phyloP scores from a whole-genome alignment of 2,113 vertebrate genomes.

The Orientallactaga bullata region DNA sequence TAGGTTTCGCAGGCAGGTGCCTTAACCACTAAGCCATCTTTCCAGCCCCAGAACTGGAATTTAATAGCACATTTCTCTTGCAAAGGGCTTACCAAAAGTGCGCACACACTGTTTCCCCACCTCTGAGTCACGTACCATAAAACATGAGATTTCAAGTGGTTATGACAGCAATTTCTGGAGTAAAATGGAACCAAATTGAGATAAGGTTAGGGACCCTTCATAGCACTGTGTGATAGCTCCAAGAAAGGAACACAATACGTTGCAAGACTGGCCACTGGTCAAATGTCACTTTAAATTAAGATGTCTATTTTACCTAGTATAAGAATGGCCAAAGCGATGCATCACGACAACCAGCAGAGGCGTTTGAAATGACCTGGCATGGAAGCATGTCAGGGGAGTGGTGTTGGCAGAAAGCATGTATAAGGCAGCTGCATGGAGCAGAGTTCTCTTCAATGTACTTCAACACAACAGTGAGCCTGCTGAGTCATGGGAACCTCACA shows the following conservation, averaged over 20 bases:
- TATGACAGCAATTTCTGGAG: neutral
- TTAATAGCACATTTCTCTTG: too few species aligned
- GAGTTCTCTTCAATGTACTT: neutral
- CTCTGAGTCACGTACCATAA: neutral
- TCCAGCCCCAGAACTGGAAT: too few species aligned
- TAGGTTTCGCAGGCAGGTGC: too few species aligned
- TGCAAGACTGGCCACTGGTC: neutral
- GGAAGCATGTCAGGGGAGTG: neutral
- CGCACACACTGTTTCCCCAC: neutral
- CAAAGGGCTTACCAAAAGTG: neutral
- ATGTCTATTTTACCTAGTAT: slow-evolving; percentile 1
- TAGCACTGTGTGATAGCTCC: too few species aligned
- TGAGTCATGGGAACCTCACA: accelerated
- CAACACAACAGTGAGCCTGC: neutral
- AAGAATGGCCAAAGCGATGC: neutral
- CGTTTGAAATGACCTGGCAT: neutral
- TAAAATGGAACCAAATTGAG: neutral
- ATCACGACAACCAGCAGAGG: neutral
- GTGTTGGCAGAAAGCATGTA: neutral
- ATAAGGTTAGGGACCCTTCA: neutral
- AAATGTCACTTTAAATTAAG: neutral
- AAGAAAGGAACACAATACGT: neutral
- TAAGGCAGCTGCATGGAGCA: neutral
- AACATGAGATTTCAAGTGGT: neutral
- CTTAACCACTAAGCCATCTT: too few species aligned